Evolutionary conservation across 2,113 vertebrate species (phyloP).

Genomic region (Electrona antarctica): DNA sequence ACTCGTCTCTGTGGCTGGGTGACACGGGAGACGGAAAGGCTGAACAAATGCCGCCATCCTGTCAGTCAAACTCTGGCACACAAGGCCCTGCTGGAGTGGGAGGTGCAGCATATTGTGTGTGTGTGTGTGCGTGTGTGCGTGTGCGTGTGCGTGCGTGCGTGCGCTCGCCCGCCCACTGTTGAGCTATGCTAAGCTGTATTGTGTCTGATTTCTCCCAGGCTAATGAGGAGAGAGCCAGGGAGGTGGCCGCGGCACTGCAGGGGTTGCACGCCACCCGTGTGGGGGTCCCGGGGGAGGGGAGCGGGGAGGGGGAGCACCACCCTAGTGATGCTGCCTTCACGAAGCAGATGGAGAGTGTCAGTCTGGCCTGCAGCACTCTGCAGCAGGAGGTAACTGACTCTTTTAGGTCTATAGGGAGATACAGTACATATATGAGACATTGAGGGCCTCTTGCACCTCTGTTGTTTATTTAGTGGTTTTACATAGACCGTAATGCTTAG

Average conservation of each 20-base stretch:
- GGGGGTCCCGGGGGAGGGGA: slow-evolving; percentile 4
- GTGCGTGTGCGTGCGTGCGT: neutral
- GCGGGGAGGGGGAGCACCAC: slow-evolving; percentile 27
- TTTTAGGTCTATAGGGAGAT: too few relatives aligned
- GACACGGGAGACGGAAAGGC: slow-evolving; percentile 74
- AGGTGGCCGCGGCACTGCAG: slow-evolving; percentile 76
- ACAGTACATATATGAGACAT: too few relatives aligned
- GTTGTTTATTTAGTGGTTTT: too few relatives aligned
- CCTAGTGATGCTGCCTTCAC: slow-evolving; percentile 49
- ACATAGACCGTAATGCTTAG: too few relatives aligned
- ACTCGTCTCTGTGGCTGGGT: slow-evolving; percentile 77
- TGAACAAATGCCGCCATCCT: slow-evolving; percentile 76
- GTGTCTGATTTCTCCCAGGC: slow-evolving; percentile 67
- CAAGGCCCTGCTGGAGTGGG: slow-evolving; percentile 78
- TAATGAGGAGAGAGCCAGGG: slow-evolving; percentile 72
- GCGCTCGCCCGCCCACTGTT: neutral
- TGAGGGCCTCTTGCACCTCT: too few relatives aligned
- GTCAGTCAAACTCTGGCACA: slow-evolving; percentile 73
- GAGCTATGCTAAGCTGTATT: slow-evolving; percentile 6
- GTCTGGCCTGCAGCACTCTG: slow-evolving; percentile 65
- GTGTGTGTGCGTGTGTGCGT: slow-evolving; percentile 8
- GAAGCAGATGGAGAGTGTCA: slow-evolving; percentile 53
- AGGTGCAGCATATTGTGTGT: slow-evolving; percentile 73
- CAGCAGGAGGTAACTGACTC: slow-evolving; percentile 78
- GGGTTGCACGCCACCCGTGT: slow-evolving; percentile 69